These are phyloP conservation scores for Rhineura floridana DNA, from an alignment of 2,113 vertebrate genomes.

Conservation along the genomic window DNA sequence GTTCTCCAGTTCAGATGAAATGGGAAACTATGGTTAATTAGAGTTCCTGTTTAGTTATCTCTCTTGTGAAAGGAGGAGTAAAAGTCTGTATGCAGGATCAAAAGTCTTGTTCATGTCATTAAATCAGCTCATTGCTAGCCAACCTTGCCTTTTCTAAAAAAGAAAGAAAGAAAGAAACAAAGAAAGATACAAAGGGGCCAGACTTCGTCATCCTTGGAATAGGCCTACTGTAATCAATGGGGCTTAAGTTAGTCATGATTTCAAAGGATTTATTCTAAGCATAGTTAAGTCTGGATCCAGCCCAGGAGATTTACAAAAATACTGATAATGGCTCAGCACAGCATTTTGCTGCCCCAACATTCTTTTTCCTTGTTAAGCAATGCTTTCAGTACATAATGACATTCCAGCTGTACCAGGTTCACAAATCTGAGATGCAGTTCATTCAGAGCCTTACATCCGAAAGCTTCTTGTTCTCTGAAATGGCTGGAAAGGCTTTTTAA, in stretches of 20 bases:
- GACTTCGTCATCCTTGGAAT: neutral
- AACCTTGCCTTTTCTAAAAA: neutral
- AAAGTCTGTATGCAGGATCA: neutral
- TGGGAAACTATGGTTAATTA: neutral
- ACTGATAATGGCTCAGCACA: constrained; percentile 63
- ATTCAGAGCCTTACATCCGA: constrained; percentile 73
- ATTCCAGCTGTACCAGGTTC: constrained; percentile 26
- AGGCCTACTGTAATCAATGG: neutral
- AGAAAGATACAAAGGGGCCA: neutral
- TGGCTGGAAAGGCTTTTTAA: constrained; percentile 86
- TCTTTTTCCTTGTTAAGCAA: constrained; percentile 13
- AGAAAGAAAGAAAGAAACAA: neutral
- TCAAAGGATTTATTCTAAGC: neutral
- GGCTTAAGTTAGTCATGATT: neutral
- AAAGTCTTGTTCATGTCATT: neutral
- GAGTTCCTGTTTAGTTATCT: neutral
- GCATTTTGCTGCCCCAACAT: constrained; percentile 11
- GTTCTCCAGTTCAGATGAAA: neutral
- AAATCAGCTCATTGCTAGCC: neutral
- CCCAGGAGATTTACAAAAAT: constrained; percentile 61
- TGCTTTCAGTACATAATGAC: constrained; percentile 8
- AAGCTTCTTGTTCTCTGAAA: constrained; percentile 90
- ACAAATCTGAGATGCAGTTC: neutral
- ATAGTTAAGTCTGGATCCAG: neutral
- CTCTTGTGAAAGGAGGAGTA: neutral